phyloP scores from a whole-genome alignment of 2,113 vertebrate species.

The Fregata magnificens region DNA sequence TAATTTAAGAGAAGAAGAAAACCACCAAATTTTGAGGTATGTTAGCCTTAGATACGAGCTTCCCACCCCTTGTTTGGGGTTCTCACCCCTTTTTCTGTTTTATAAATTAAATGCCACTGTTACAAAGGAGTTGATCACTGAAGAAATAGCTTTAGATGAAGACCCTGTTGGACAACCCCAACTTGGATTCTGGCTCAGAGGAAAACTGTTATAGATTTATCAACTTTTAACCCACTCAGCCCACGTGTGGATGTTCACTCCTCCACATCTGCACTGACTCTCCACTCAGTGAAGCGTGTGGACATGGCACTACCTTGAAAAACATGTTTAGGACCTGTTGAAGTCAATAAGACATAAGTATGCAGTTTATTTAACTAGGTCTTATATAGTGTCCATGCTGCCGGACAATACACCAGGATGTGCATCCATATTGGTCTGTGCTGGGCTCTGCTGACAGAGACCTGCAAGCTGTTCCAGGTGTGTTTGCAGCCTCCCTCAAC shows the following conservation, averaged over 20 bases:
- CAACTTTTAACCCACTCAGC: neutral
- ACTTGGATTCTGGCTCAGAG: neutral
- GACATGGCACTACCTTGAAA: neutral
- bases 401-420: too few species aligned
- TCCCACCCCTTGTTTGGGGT: neutral
- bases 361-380: neutral
- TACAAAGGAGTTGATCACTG: neutral
- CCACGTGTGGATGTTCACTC: neutral
- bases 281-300: neutral
- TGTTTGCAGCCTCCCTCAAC: neutral
- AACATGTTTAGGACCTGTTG: neutral
- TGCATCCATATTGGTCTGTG: too few species aligned
- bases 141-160: neutral
- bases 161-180: neutral
- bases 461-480: neutral
- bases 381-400: neutral
- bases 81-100: neutral
- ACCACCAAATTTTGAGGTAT: neutral
- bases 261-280: neutral
- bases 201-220: neutral
- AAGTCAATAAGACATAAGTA: neutral
- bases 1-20: neutral
- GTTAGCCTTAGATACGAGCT: neutral
- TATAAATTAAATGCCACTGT: neutral
- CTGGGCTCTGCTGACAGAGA: neutral